Evolutionary conservation across 2,888 invertebrate species (phyloP), one percentile per base, ranked within the genome.

Genomic region (Leptura quadrifasciata): DNA sequence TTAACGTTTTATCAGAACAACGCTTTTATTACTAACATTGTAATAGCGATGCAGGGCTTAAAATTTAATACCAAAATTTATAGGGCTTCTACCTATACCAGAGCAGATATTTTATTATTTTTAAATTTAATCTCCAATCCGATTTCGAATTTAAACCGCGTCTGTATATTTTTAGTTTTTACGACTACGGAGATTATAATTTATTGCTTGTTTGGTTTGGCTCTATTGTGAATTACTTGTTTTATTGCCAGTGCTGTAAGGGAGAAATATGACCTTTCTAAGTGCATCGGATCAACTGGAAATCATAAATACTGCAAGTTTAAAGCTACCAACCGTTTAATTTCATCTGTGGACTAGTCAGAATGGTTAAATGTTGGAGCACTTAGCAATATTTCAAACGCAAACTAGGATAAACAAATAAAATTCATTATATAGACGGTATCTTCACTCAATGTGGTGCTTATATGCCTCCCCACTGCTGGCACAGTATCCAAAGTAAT

Each of bases 21-120:
- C 61, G 47, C 39, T 69, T 68, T 55, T 58, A 69, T 55, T 55
- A 54, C 35, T 52, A 31, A 69, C 57, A 39, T 31, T 68, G 27
- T 58, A 69, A 58, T 24, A 47, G 69, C 24, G 18, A 18, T 58
- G n/a, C 35, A 31, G 17, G 71, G 71, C 60, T 71, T 71, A 60
- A 70, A 71, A 21, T 70, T 71, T 71, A 71, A 71, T 61, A 9
- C 71, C 8, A n/a, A 47, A 71, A 71, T 71, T 71, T 71, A 71
- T 71, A 31, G 71, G 21, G 71, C 18, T 21, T 17, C 68, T 24
- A 31, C 71, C 71, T 61, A 47, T 35, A 35, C 61, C 9, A 18
- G n/a, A 18, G 58, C 10, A 24, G 27, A 71, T 71, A 61, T 71
- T 61, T 61, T 71, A 20, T 52, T 52, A 69, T 61, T 61, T 70